Evolutionary conservation across 92 coral and sea anemone genomes (phyloP).

Genomic region (Paramuricea clavata): DNA sequence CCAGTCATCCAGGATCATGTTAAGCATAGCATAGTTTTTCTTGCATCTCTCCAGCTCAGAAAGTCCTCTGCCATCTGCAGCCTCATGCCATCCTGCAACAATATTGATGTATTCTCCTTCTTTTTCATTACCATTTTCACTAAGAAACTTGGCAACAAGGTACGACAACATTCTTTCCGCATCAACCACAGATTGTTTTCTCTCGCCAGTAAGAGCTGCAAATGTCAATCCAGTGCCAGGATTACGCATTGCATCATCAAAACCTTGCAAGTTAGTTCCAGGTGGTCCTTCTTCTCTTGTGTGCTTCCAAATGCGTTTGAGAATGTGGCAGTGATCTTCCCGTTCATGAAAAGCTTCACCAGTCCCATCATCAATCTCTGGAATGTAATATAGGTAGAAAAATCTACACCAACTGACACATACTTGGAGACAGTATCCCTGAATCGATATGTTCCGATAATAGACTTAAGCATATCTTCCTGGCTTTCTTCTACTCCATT

Average conservation of each 20-base stretch:
- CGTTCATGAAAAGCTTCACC: constrained; percentile 60
- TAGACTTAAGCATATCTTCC: constrained; percentile 36
- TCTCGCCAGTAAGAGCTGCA: constrained; percentile 46
- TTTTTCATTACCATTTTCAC: constrained; percentile 47
- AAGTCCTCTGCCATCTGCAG: constrained; percentile 77
- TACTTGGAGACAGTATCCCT: constrained; percentile 34
- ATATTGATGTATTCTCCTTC: constrained; percentile 62
- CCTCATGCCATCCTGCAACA: constrained; percentile 85
- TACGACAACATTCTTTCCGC: constrained; percentile 57
- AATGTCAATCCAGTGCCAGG: constrained; percentile 54
- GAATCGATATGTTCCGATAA: constrained; percentile 64
- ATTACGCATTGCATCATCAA: constrained; percentile 59
- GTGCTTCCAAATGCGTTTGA: constrained; percentile 59
- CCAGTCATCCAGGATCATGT: constrained; percentile 80
- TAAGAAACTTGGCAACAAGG: constrained; percentile 50
- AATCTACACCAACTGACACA: constrained; percentile 26
- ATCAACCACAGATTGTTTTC: constrained; percentile 63
- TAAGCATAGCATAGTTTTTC: constrained; percentile 76
- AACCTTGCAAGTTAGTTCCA: constrained; percentile 34
- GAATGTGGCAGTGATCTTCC: constrained; percentile 71
- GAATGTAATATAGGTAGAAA: constrained; percentile 8
- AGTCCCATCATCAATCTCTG: constrained; percentile 31
- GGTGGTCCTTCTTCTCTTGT: constrained; percentile 56
- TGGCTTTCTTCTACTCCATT: constrained; percentile 15
- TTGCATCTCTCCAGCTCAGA: constrained; percentile 69